Base-by-base conservation (phyloP, 2,113 vertebrate genomes). In the Tachysurus fulvidraco region DNA sequence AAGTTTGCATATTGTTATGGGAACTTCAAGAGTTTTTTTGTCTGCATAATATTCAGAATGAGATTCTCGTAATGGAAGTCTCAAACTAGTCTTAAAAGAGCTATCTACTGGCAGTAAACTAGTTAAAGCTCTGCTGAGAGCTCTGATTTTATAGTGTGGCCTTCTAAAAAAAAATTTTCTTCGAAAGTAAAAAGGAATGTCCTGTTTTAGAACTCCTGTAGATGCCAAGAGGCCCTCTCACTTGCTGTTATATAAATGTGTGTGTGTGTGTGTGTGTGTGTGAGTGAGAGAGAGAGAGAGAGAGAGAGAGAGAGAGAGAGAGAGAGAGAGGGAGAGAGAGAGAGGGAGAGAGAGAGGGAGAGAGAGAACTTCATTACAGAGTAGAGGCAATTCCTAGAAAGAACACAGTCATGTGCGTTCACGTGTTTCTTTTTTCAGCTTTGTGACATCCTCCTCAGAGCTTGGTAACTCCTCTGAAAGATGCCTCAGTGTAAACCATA, bases 171-270 rank as follows among this genome's bases (percentile, higher is more conserved):
- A 65, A 76, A 83, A 74, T 65, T 83, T 87, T 87, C 81, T 82
- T 87, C 59, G 81, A 87, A 83, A 87, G 86, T 30, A 77, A 62
- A 87, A 30, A 44, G 71, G 86, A 83, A 83, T 87, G 59, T 65
- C 82, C 36, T 60, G 71, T 74, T 83, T 83, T 83, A 57, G 28
- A 87, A 59, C 67, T 69, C 28, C 64, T 60, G 67, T 76, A 44
- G 57, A 60, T 77, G 80, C 86, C 80, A 83, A 83, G 69, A 87
- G 69, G 86, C 86, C 86, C 71, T 52, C 41, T 36, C 14, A 25
- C 13, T 74, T 64, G 69, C 86, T 87, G 46, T 60, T 52, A 67
- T 55, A 65, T 59, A 83, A 87, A 55, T 11, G 30, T 28, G 60
- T 81, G 76, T 85, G 62, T 57, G 62, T 87, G 79, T 82, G 80